phyloP scores from a whole-genome alignment of 2,888 invertebrate genomes.

The Chromoteleia sp. region DNA sequence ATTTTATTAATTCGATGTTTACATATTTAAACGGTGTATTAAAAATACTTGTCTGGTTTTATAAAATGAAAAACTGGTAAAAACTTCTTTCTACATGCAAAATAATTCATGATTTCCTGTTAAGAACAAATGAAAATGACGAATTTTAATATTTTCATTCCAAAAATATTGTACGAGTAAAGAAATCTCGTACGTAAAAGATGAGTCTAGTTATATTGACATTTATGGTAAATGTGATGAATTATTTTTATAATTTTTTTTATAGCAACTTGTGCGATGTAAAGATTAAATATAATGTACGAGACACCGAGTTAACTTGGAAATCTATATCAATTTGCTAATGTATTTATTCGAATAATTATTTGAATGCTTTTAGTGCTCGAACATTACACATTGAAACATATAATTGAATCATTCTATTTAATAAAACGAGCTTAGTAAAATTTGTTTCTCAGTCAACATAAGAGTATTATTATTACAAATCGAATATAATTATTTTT shows the following conservation, averaged over 20 bases:
- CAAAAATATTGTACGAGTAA: neutral
- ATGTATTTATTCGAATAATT: slow-evolving; percentile 27
- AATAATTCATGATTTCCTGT: too few species aligned
- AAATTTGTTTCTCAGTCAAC: neutral
- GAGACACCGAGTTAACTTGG: slow-evolving; percentile 12
- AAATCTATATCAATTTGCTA: slow-evolving; percentile 40
- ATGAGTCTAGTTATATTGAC: neutral
- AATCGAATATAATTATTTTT: too few species aligned
- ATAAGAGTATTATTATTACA: neutral
- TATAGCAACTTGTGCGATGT: neutral
- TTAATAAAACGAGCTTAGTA: neutral
- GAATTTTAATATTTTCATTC: neutral
- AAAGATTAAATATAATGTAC: slow-evolving; percentile 11
- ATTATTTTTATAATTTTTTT: slow-evolving; percentile 8
- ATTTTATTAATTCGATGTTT: too few species aligned
- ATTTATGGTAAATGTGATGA: neutral
- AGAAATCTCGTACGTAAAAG: neutral
- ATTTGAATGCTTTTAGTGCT: slow-evolving; percentile 2
- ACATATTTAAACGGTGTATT: too few species aligned
- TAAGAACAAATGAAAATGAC: too few species aligned
- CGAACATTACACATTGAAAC: neutral
- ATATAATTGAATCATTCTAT: slow-evolving; percentile 1
- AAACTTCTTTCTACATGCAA: too few species aligned
- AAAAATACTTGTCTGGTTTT: too few species aligned
- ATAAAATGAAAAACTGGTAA: too few species aligned